Base-by-base conservation (phyloP, 2,797 vertebrate genomes). In the Arrhamphus sclerolepis region DNA sequence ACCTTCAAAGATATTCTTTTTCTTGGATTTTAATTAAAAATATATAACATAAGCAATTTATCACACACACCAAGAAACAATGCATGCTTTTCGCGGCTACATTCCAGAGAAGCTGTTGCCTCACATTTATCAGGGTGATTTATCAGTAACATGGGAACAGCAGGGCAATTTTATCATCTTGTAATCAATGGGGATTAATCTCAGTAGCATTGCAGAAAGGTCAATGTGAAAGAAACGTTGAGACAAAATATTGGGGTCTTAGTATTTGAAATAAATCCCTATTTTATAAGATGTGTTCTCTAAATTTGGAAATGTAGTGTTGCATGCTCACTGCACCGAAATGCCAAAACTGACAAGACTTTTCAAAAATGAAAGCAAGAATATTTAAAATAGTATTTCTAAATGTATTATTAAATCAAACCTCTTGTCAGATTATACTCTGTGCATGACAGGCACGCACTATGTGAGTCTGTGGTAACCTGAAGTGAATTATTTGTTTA, bases 191-290 rank as follows among this genome's bases (percentile, higher is more conserved):
- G 7, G 48, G 53, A 67, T 47, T 62, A 46, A 70, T 77, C 59
- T 68, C 60, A 14, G 54, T 24, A 65, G 71, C 48, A 58, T 60
- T 67, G 62, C 54, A 49, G 66, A 79, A 88, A 86, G 86, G 81
- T 85, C 74, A 77, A 44, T 16, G 39, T 39, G 69, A 65, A 59
- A 56, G 28, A 70, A 79, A 19, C 75, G 64, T 57, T 34, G 53
- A 73, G 72, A 70, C 59, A 63, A 71, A 63, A 18, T 38, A 59
- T 60, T 60, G 28, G 64, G 52, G 39, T 16, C 14, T 38, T 38
- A 61, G 48, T 16, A 39, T 74, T 53, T 24, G 34, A 64, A 70
- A 86, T 75, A 46, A 79, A 76, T 48, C 73, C 55, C 39, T 64
- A 62, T 72, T 56, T 41, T 59, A 59, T 72, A 46, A 50, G 31